Evolutionary conservation across 2,797 vertebrate genomes (phyloP), one percentile per base, ranked within the genome.

Genomic region (Morus bassanus): DNA sequence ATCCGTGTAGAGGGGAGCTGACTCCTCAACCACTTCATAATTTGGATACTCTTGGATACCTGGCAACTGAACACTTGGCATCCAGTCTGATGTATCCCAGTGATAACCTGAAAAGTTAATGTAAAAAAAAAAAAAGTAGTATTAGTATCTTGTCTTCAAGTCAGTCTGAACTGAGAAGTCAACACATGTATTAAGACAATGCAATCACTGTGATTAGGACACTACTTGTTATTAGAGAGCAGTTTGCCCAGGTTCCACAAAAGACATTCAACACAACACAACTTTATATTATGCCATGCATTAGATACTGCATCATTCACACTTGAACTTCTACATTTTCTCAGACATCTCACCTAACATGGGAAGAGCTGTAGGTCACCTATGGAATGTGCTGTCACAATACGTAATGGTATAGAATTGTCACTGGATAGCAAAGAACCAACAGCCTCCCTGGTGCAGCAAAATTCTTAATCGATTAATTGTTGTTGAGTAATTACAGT

Each of bases 61-160:
- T 96, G 99, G 99, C 98, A 99, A 98, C 96, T 99, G 99, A 97
- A 99, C 99, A 67, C 98, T 99, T 69, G 99, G 99, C 99, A 99
- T 99, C 99, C 99, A 99, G 96, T 99, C 99, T 97, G 99, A 99
- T 65, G 99, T 99, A 98, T 99, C 99, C 99, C 99, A 99, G 98
- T 99, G 99, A 97, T 99, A 99, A 97, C 99, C 99, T 99, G 96
- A 53, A 53, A 59, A 69, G 59, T 65, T 78, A 80, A 82, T 88
- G 27, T 67, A 39, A 39, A 39, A 39, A 39, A 39, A 28, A 33
- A 37, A 61, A 70, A 64, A 64, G 7, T 2, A 39, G 31, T 19
- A 85, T 97, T 75, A 95, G 10, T 74, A 41, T 72, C 54, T 86
- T 51, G 30, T 48, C 27, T 77, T 78, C 45, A 24, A 69, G 25